A percentile compares a stretch with the other conserved stretches of the same genome.
phyloP scores from a whole-genome alignment of 2,888 invertebrate genomes.

The Agrochola lota region DNA sequence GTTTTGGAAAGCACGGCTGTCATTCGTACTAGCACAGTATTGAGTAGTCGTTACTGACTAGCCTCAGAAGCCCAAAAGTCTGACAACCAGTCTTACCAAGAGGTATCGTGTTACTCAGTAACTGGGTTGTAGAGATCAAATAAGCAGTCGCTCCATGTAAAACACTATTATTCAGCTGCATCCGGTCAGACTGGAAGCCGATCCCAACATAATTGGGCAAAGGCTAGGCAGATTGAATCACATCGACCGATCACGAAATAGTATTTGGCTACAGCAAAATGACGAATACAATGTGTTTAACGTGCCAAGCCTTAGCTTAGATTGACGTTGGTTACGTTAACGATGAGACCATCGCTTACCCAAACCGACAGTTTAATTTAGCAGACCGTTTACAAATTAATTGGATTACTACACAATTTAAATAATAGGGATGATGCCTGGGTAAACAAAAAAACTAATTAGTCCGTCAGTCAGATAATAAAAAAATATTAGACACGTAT shows the following conservation, averaged over 20 bases:
- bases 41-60: neutral
- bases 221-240: neutral
- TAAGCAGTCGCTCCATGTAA: neutral
- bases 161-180: neutral
- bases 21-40: no score
- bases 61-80: no score
- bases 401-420: neutral
- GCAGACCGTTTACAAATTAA: neutral
- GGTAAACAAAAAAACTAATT: no score
- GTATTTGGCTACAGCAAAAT: neutral
- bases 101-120: neutral
- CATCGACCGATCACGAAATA: constrained; percentile 6
- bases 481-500: no score
- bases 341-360: neutral
- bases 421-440: no score
- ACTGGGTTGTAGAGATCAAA: neutral
- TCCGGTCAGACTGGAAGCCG: neutral
- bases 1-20: neutral
- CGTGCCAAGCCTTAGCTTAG: neutral
- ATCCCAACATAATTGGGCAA: neutral
- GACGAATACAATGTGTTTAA: neutral
- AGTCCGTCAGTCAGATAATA: no score
- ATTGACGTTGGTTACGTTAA: constrained; percentile 1
- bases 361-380: neutral
- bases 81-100: neutral